phyloP scores from a whole-genome alignment of 2,888 invertebrate genomes.

The Heliconius hortense region DNA sequence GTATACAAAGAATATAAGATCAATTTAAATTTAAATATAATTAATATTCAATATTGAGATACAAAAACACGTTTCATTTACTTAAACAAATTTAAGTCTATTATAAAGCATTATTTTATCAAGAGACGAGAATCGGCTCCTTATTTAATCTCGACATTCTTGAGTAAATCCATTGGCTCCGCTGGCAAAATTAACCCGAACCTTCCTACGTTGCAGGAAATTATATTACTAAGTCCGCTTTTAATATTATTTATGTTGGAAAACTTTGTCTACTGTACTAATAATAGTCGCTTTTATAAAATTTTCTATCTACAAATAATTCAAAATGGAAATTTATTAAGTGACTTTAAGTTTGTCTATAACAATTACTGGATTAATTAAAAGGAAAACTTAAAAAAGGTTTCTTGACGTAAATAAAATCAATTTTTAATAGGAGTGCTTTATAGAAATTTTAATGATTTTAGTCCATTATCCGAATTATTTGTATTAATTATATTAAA shows the following conservation, averaged over 20 bases:
- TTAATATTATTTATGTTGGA: constrained; percentile 33
- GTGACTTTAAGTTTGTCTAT: not conserved
- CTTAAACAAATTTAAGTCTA: constrained; percentile 22
- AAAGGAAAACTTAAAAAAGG: not conserved
- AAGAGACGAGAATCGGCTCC: constrained; percentile 40
- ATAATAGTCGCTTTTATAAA: constrained; percentile 17
- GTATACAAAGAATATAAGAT: not conserved
- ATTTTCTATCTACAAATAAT: constrained; percentile 6
- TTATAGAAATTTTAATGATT: not conserved
- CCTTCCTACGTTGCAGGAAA: constrained; percentile 39
- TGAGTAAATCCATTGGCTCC: constrained; percentile 42
- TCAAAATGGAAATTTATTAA: not conserved
- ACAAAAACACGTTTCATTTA: constrained; percentile 15
- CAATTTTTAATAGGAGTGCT: not conserved
- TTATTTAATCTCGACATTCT: constrained; percentile 42
- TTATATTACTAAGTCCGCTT: constrained; percentile 39
- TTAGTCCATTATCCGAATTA: too few species aligned
- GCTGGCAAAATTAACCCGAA: constrained; percentile 41
- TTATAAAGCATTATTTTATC: constrained; percentile 38
- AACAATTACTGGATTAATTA: not conserved
- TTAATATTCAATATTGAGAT: not conserved
- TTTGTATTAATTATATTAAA: too few species aligned
- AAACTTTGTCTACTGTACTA: constrained; percentile 28
- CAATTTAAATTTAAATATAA: not conserved
- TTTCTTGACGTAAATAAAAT: not conserved